Percentiles rank a stretch among this genome's conserved stretches.
These are phyloP conservation scores for Sphaerophoria taeniata DNA, from an alignment of 2,888 invertebrate genomes.

Conservation along the genomic window DNA sequence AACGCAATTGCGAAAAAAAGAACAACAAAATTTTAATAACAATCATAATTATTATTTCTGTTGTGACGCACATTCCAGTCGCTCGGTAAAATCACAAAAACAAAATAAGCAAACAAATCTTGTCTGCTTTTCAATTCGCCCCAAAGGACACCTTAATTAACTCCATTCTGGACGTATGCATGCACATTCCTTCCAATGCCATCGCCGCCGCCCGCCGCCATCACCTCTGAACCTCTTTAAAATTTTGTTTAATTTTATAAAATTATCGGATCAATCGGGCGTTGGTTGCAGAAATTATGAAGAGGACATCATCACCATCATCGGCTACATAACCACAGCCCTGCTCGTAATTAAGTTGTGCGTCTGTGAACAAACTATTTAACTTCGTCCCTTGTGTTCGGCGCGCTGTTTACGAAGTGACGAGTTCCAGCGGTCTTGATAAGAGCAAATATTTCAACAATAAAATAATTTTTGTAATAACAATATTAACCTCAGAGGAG, in stretches of 20 bases:
- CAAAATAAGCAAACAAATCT: slow-evolving; percentile 19
- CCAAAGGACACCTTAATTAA: slow-evolving; percentile 65
- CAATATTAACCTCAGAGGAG: slow-evolving; percentile 65
- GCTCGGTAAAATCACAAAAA: background rate
- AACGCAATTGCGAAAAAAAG: slow-evolving; percentile 1
- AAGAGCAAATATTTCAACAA: slow-evolving; percentile 68
- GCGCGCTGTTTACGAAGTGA: background rate
- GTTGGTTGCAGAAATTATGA: slow-evolving; percentile 29
- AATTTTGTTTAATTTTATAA: slow-evolving; percentile 1
- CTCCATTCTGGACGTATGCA: slow-evolving; percentile 22
- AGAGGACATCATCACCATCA: slow-evolving; percentile 9
- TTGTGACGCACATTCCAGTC: slow-evolving; percentile 44
- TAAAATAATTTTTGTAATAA: slow-evolving; percentile 67
- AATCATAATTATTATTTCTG: slow-evolving; percentile 68
- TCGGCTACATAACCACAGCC: background rate
- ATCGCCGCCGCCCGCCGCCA: background rate
- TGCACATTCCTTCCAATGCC: background rate
- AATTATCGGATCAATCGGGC: background rate
- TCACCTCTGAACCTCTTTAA: background rate
- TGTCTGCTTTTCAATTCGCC: slow-evolving; percentile 30
- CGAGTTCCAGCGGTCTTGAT: slow-evolving; percentile 41
- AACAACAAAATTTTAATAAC: slow-evolving; percentile 73
- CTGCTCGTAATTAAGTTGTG: background rate
- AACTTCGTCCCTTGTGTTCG: background rate
- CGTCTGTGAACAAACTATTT: background rate